Percentiles rank a stretch among this genome's conserved stretches.
Conservation (phyloP, 2,888 invertebrate genomes). For the Alviniconcha strummeri region DNA sequence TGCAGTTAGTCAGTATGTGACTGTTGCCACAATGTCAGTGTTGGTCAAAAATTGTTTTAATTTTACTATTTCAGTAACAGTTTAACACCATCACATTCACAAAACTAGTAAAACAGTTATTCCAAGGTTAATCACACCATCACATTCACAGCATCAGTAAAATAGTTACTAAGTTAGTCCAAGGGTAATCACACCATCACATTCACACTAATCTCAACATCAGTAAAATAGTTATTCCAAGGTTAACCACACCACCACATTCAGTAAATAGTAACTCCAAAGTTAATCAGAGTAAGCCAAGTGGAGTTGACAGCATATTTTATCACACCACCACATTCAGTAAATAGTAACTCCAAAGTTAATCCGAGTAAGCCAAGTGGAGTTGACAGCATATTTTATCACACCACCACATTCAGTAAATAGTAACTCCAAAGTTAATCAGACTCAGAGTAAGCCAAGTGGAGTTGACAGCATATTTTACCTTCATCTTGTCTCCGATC, state of each 20-base stretch:
- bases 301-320: background rate
- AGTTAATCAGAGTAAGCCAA: background rate
- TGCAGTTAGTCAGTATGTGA: too few relatives aligned
- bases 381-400: background rate
- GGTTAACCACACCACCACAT: background rate
- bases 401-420: background rate
- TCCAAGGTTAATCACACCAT: too few relatives aligned
- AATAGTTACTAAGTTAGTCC: too few relatives aligned
- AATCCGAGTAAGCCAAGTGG: background rate
- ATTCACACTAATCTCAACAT: too few relatives aligned
- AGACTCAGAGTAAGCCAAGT: background rate
- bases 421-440: background rate
- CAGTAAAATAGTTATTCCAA: too few relatives aligned
- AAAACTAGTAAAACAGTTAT: too few relatives aligned
- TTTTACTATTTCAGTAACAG: too few relatives aligned
- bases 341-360: background rate
- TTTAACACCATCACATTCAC: too few relatives aligned
- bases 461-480: conserved; percentile 47
- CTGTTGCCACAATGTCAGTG: too few relatives aligned
- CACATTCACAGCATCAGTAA: too few relatives aligned
- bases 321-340: background rate
- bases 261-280: background rate
- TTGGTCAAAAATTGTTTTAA: too few relatives aligned
- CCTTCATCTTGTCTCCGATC: conserved; percentile 98
- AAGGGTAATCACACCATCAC: too few relatives aligned